phyloP scores from a whole-genome alignment of 2,888 invertebrate genomes.

The Atrina japonica region DNA sequence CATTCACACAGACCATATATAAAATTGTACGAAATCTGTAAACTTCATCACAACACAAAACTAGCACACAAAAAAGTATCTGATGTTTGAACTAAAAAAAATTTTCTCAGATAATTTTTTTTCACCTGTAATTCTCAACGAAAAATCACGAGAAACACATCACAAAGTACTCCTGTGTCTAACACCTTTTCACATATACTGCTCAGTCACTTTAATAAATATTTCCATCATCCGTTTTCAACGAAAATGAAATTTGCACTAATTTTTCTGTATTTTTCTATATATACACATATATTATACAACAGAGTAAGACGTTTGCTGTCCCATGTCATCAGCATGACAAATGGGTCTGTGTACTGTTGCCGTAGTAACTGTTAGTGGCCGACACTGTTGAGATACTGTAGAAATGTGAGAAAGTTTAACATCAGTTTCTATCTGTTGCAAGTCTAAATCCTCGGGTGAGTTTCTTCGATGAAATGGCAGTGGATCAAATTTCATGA shows the following conservation, averaged over 20 bases:
- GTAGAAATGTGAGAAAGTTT: conserved; percentile 32
- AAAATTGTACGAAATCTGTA: no score
- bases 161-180: conserved; percentile 5
- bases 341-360: conserved; percentile 58
- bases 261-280: no score
- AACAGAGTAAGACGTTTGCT: conserved; percentile 55
- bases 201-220: neutral
- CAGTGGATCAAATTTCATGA: conserved; percentile 12
- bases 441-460: conserved; percentile 32
- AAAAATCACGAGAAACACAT: no score
- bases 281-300: conserved; percentile 39
- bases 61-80: no score
- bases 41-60: no score
- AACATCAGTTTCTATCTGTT: conserved; percentile 35
- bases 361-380: conserved; percentile 54
- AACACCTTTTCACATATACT: neutral
- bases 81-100: no score
- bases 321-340: conserved; percentile 50
- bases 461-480: neutral
- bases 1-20: no score
- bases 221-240: conserved; percentile 2
- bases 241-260: conserved; percentile 8
- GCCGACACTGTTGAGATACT: conserved; percentile 31
- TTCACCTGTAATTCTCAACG: no score
- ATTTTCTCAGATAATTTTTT: no score